These are phyloP conservation scores for Seira sanloemensis DNA, from an alignment of 2,888 invertebrate genomes.

Conservation along the genomic window DNA sequence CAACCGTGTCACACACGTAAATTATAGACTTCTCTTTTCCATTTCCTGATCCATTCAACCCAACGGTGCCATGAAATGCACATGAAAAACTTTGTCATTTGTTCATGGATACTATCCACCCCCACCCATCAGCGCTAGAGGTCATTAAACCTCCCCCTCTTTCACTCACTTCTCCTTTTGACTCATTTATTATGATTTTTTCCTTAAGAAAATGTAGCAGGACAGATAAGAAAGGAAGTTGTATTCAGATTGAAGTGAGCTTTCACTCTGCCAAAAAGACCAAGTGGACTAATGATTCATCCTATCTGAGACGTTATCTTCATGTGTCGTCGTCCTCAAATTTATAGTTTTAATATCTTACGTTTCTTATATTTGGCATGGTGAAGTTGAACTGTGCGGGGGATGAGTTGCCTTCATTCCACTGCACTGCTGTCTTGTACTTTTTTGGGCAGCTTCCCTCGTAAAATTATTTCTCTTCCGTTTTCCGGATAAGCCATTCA, in stretches of 20 bases:
- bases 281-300: slow-evolving; percentile 43
- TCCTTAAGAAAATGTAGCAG: slow-evolving; percentile 36
- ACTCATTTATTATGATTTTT: slow-evolving; percentile 49
- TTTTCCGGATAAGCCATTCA: slow-evolving; percentile 46
- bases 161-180: slow-evolving; percentile 23
- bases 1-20: slow-evolving; percentile 36
- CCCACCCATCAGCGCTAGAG: slow-evolving; percentile 19
- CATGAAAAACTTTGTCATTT: slow-evolving; percentile 16
- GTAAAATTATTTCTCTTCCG: slow-evolving; percentile 41
- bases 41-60: slow-evolving; percentile 19
- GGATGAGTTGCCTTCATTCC: background rate
- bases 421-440: background rate
- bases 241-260: slow-evolving; percentile 32
- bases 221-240: slow-evolving; percentile 39
- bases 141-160: slow-evolving; percentile 39
- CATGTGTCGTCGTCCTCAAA: slow-evolving; percentile 13
- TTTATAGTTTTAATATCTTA: slow-evolving; percentile 1
- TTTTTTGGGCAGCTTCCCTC: slow-evolving; percentile 10
- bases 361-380: too few species aligned
- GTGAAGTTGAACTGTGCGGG: too few species aligned
- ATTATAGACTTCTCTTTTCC: slow-evolving; percentile 31
- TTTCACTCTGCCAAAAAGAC: background rate
- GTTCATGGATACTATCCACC: background rate
- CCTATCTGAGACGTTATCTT: slow-evolving; percentile 24
- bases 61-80: background rate